Evolutionary conservation across 2,888 invertebrate genomes (phyloP), one percentile per base, ranked within the genome.

Genomic region (Nebria salina): DNA sequence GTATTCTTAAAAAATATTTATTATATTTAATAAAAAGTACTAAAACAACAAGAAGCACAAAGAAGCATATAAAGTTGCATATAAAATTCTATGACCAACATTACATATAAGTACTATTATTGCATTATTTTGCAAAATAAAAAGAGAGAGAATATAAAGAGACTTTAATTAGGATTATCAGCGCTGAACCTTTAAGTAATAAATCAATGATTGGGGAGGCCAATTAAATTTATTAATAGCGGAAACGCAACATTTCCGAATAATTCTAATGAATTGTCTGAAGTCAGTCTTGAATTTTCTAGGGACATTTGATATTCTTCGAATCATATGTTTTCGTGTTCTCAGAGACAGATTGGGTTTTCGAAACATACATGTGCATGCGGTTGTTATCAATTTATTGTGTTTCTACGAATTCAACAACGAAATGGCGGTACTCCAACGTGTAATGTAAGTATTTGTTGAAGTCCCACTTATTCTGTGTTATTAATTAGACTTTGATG

Each of bases 381-480:
- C 3, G 7, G 43, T 8, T 43, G 6, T 43, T 54, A 11, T 6
- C 54, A 13, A 54, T 54, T 54, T 2, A 54, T 54, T 54, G 54
- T 54, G 54, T 54, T 3, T 7, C 13, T 54, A 54, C 54, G 1
- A 54, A 54, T 8, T 0, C 7, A 42, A 26, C 13, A 54, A 65
- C 34, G 86, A 85, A 84, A 89, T 89, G 89, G 87, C 87, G 72
- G 87, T 88, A 83, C 85, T 88, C 82, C 87, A 89, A 83, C 88
- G 89, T 86, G 89, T 89, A 86, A 88, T 87, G 89, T 89, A 88
- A 87, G 88, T 87, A 85, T 74, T 77, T 13, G 15, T 15, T 25
- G 15, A 20, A 13, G 9, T 34, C 43, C 20, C 72, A 26, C 8
- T 76, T 74, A 65, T 64, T 78, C 26, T 34, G 64, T 75, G 26